Conservation (phyloP, 2,797 vertebrate genomes). For the Sciurus carolinensis region DNA sequence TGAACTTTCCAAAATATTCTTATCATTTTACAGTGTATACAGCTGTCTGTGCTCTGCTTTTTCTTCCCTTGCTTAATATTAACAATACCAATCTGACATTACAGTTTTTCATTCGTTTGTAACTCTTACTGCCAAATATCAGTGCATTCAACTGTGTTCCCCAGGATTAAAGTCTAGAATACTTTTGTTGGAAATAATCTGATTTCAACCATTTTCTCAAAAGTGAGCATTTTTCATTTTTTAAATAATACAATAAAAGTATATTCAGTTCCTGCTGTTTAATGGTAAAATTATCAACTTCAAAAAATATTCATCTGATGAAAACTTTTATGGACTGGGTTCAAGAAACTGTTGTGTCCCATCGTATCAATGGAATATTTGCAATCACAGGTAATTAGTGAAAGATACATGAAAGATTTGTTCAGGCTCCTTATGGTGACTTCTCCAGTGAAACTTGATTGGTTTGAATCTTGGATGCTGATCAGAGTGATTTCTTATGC, state of each 20-base stretch:
- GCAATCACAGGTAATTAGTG: background rate
- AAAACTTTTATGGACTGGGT: background rate
- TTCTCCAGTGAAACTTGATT: background rate
- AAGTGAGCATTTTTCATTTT: background rate
- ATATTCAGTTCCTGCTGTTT: background rate
- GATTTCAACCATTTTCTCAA: conserved; percentile 50
- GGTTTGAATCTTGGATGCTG: background rate
- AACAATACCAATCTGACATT: conserved; percentile 11
- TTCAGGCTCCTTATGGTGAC: background rate
- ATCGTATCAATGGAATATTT: background rate
- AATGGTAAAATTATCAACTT: background rate
- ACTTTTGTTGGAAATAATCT: conserved; percentile 39
- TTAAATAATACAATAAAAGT: background rate
- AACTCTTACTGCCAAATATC: conserved; percentile 34
- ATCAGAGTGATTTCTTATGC: background rate
- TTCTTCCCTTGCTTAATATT: background rate
- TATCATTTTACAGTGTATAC: background rate
- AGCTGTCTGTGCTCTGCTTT: background rate
- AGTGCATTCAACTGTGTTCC: background rate
- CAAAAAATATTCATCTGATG: background rate
- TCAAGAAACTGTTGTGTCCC: background rate
- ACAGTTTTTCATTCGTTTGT: background rate
- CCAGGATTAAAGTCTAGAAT: background rate
- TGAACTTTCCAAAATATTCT: background rate
- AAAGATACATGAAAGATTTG: background rate